These are phyloP conservation scores for Heliconius hewitsoni DNA, from an alignment of 1,140 invertebrate genomes.

Conservation along the genomic window DNA sequence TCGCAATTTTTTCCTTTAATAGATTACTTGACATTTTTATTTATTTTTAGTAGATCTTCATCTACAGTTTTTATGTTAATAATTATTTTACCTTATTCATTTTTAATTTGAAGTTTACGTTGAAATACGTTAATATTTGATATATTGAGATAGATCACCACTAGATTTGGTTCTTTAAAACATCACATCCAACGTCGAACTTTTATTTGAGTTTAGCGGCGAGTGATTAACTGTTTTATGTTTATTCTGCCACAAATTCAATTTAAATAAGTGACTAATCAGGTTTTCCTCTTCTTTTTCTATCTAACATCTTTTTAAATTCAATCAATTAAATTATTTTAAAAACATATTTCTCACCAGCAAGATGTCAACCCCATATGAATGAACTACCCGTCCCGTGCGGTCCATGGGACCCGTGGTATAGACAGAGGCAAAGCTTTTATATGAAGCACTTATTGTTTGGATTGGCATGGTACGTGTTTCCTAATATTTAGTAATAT, in stretches of 20 bases:
- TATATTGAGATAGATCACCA: neutral
- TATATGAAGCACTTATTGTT: constrained; percentile 56
- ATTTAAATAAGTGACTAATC: neutral
- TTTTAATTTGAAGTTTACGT: neutral
- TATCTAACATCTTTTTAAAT: too few species aligned
- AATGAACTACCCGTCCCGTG: constrained; percentile 72
- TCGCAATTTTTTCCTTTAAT: neutral
- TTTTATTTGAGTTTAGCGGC: neutral
- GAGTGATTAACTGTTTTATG: neutral
- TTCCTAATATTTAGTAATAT: neutral
- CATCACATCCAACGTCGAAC: neutral
- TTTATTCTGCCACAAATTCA: too few species aligned
- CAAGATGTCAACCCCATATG: constrained; percentile 65
- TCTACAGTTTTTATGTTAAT: neutral
- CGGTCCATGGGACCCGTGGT: constrained; percentile 65
- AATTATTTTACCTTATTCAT: neutral
- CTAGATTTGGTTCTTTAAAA: neutral
- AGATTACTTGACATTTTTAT: neutral
- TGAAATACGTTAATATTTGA: neutral
- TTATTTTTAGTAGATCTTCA: neutral
- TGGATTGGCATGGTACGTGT: constrained; percentile 61
- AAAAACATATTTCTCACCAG: constrained; percentile 29
- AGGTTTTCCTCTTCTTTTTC: too few species aligned
- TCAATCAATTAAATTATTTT: neutral
- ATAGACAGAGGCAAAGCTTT: constrained; percentile 58